Evolutionary conservation across 2,888 invertebrate species (phyloP).

Genomic region (Autographa pulchrina): DNA sequence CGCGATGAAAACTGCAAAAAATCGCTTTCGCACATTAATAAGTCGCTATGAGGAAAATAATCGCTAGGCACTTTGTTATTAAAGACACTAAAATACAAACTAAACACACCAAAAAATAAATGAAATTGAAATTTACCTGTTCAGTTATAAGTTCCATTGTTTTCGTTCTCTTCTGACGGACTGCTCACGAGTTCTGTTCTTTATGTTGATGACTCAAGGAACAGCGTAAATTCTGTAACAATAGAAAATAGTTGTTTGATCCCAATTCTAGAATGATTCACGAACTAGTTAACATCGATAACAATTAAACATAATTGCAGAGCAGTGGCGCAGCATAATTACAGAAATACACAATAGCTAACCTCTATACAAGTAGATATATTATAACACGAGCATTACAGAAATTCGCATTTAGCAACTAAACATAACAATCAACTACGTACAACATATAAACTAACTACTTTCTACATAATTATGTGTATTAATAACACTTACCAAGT

Average conservation of each 20-base stretch:
- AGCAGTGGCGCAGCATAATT: conserved; percentile 64
- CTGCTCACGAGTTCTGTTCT: neutral
- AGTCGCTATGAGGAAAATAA: conserved; percentile 41
- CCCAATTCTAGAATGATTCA: conserved; percentile 35
- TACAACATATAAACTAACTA: conserved; percentile 10
- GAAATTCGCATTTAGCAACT: conserved; percentile 65
- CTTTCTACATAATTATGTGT: conserved; percentile 3
- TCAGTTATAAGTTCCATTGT: conserved; percentile 8
- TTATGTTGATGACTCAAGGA: neutral
- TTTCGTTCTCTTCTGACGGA: neutral
- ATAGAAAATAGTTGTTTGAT: conserved; percentile 68
- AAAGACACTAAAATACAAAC: conserved; percentile 32
- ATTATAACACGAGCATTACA: conserved; percentile 23
- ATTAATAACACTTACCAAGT: conserved; percentile 50
- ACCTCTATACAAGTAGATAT: conserved; percentile 44
- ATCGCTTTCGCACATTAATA: conserved; percentile 50
- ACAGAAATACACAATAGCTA: conserved; percentile 49
- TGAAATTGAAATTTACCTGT: conserved; percentile 52
- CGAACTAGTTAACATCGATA: conserved; percentile 39
- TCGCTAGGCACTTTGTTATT: conserved; percentile 50
- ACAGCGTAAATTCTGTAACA: conserved; percentile 66
- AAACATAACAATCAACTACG: conserved; percentile 42
- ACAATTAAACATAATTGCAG: conserved; percentile 52
- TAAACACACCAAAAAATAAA: conserved; percentile 9
- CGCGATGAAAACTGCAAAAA: conserved; percentile 44